Evolutionary conservation across 2,113 vertebrate species (phyloP), one percentile per base, ranked within the genome.

Genomic region (Canis aureus): DNA sequence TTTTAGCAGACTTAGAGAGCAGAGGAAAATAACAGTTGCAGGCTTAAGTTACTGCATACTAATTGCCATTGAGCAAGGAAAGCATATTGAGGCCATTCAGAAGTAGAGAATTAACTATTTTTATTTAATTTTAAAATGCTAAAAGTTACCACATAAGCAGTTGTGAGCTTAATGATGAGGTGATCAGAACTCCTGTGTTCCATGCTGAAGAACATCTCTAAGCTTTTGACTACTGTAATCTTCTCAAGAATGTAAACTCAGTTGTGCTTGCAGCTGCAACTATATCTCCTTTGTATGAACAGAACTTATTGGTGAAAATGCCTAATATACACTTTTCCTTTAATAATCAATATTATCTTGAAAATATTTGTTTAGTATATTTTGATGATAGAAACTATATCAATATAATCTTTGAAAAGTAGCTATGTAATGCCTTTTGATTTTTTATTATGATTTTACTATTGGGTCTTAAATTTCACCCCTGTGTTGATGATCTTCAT

Each of bases 261-360:
- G 88, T 97, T 98, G 73, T 97, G 93, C 97, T 97, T 98, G 86
- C 91, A 98, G 92, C 96, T 98, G 91, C 94, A 98, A 83, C 98
- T 98, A 96, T 97, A 98, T 98, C 88, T 98, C 97, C 96, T 76
- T 97, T 98, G 80, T 97, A 95, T 97, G 98, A 98, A 96, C 89
- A 93, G 98, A 97, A 97, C 97, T 98, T 97, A 25, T 10, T 98
- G 96, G 62, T 95, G 91, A 96, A 95, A 97, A 86, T 98, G 92
- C 66, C 95, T 95, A 87, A 97, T 98, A 98, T 98, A 93, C 92
- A 98, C 98, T 98, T 98, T 98, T 98, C 87, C 97, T 98, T 98
- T 98, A 97, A 98, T 97, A 92, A 43, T 22, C 51, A 95, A 81
- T 97, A 79, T 98, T 11, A 92, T 92, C 84, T 97, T 98, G 67